These are phyloP conservation scores for Liparis tanakae DNA, from an alignment of 2,797 vertebrate genomes.

Conservation along the genomic window DNA sequence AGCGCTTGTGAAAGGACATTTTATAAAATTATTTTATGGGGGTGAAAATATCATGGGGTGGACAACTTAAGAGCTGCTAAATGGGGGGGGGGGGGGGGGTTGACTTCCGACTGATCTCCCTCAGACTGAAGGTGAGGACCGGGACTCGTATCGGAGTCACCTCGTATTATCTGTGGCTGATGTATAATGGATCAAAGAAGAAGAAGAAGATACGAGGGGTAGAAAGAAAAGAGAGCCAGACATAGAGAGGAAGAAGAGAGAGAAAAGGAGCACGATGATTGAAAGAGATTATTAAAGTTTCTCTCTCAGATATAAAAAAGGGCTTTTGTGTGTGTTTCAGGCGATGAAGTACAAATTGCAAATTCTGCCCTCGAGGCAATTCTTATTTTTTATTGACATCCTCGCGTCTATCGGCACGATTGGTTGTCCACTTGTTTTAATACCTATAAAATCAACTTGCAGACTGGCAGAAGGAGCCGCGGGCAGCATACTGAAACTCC, in stretches of 20 bases:
- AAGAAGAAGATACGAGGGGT: not conserved
- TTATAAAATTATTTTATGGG: too few species aligned
- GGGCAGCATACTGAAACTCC: conserved; percentile 1
- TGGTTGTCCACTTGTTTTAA: conserved; percentile 42
- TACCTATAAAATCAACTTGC: conserved; percentile 42
- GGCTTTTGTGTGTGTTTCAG: conserved; percentile 44
- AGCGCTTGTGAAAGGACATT: conserved; percentile 58
- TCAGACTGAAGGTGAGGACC: conserved; percentile 47
- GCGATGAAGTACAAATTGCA: conserved; percentile 57
- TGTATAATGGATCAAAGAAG: conserved; percentile 62
- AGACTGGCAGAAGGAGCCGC: not conserved
- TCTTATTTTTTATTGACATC: conserved; percentile 19
- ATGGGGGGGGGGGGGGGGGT: conserved; percentile 4
- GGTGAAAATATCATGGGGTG: conserved; percentile 42
- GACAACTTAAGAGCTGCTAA: conserved; percentile 48
- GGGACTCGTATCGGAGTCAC: conserved; percentile 29
- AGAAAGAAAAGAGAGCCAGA: conserved; percentile 23
- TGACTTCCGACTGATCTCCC: conserved; percentile 61
- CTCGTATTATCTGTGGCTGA: conserved; percentile 45
- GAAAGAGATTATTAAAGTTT: conserved; percentile 37
- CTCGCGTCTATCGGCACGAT: not conserved
- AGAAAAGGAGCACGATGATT: conserved; percentile 7
- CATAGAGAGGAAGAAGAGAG: conserved; percentile 7
- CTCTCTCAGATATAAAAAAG: conserved; percentile 42
- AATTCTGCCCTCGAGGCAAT: conserved; percentile 46